Conservation (phyloP, 2,113 vertebrate genomes). For the Hydropotes inermis region DNA sequence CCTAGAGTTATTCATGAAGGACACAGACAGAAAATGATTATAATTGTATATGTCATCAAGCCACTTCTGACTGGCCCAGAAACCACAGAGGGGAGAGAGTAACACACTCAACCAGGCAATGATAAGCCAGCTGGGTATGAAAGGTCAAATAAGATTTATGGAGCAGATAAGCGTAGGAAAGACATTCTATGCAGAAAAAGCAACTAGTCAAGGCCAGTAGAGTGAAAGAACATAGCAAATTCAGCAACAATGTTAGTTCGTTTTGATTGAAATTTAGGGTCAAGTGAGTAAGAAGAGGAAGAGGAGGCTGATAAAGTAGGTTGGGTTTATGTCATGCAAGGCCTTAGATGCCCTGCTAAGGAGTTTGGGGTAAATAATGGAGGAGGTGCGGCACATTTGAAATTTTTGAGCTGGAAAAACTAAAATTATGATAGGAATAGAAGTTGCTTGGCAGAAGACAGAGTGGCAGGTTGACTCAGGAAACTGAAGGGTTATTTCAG, state of each 20-base stretch:
- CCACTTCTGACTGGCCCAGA: background rate
- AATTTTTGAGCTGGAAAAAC: background rate
- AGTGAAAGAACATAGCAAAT: background rate
- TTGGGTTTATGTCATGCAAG: background rate
- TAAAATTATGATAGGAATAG: background rate
- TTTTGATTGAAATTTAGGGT: background rate
- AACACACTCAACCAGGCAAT: background rate
- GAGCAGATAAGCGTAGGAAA: background rate
- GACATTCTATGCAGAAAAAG: background rate
- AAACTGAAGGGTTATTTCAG: background rate
- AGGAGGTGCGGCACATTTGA: background rate
- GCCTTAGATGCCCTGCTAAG: background rate
- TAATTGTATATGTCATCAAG: background rate
- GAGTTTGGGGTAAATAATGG: background rate
- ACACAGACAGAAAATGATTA: background rate
- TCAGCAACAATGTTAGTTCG: background rate
- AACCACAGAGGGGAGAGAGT: background rate
- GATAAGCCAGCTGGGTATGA: constrained; percentile 14
- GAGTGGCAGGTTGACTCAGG: background rate
- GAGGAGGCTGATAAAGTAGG: background rate
- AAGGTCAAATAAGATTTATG: background rate
- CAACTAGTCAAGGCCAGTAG: background rate
- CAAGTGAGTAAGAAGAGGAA: background rate
- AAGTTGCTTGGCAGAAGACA: background rate
- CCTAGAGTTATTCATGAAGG: background rate